phyloP scores from a whole-genome alignment of 2,888 invertebrate species.

The Pristionchus maxplancki region DNA sequence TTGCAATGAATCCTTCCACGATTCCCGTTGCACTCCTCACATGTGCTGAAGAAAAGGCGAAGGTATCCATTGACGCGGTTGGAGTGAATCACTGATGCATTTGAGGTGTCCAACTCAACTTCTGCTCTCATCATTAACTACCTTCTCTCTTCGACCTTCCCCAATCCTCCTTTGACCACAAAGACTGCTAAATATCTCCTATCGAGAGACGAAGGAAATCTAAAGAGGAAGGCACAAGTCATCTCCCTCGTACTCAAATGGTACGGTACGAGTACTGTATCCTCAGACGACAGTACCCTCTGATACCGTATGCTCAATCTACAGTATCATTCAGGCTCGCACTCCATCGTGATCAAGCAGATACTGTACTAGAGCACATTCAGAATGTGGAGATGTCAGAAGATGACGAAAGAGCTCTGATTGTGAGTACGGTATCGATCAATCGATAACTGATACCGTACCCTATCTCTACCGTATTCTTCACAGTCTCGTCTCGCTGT shows the following conservation, averaged over 20 bases:
- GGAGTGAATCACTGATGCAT: neutral
- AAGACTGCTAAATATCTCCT: constrained; percentile 27
- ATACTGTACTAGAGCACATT: neutral
- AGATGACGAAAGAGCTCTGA: neutral
- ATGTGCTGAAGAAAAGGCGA: neutral
- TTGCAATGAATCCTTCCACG: neutral
- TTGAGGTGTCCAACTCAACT: neutral
- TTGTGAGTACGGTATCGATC: constrained; percentile 28
- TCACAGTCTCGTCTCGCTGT: constrained; percentile 2
- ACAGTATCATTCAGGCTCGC: constrained; percentile 17
- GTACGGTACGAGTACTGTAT: constrained; percentile 33
- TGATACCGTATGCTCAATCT: neutral
- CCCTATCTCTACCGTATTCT: constrained; percentile 11
- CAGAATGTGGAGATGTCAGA: constrained; percentile 22
- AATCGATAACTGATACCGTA: neutral
- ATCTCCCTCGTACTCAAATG: constrained; percentile 11
- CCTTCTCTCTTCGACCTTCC: neutral
- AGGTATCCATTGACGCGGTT: neutral
- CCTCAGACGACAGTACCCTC: neutral
- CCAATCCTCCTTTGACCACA: neutral
- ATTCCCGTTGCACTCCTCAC: neutral
- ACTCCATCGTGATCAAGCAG: neutral
- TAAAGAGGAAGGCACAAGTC: neutral
- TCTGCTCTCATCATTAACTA: neutral
- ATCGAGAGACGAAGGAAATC: neutral